These are phyloP conservation scores for Steinernema carpocapsae DNA, from an alignment of 2,888 invertebrate species.

Conservation along the genomic window DNA sequence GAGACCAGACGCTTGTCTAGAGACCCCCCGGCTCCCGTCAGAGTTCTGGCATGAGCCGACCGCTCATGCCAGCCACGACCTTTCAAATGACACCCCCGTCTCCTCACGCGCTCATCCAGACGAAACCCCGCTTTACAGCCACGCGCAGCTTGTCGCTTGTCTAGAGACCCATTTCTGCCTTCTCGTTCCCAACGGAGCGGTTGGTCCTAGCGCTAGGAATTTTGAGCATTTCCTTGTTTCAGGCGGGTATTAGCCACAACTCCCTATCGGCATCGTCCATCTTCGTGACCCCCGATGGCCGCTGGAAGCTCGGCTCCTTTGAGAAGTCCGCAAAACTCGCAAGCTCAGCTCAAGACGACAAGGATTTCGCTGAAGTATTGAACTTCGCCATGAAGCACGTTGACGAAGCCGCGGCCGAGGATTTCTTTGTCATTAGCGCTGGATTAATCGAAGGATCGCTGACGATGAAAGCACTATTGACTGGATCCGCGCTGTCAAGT, in stretches of 20 bases:
- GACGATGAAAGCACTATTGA: not conserved
- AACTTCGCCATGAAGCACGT: not conserved
- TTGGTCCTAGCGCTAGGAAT: too few relatives aligned
- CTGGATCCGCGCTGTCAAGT: not conserved
- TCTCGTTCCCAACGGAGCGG: too few relatives aligned
- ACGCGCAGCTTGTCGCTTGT: too few relatives aligned
- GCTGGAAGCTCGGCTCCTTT: constrained; percentile 85
- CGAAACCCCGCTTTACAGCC: too few relatives aligned
- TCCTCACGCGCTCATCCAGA: too few relatives aligned
- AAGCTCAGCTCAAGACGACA: not conserved
- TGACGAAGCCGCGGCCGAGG: constrained; percentile 9
- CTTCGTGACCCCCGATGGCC: constrained; percentile 82
- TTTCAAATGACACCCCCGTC: too few relatives aligned
- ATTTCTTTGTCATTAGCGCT: not conserved
- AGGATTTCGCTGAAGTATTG: not conserved
- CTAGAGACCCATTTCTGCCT: too few relatives aligned
- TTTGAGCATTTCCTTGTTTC: too few relatives aligned
- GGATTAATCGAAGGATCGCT: not conserved
- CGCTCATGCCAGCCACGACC: too few relatives aligned
- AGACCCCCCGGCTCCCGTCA: too few relatives aligned
- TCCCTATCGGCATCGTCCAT: constrained; percentile 82
- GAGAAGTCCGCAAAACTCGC: constrained; percentile 72
- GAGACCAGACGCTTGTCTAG: not conserved
- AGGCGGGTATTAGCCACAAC: constrained; percentile 75
- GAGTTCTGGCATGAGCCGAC: too few relatives aligned